Percentiles rank a stretch among this genome's conserved stretches.
phyloP scores from a whole-genome alignment of 2,113 vertebrate species.

The Tamias sibiricus region DNA sequence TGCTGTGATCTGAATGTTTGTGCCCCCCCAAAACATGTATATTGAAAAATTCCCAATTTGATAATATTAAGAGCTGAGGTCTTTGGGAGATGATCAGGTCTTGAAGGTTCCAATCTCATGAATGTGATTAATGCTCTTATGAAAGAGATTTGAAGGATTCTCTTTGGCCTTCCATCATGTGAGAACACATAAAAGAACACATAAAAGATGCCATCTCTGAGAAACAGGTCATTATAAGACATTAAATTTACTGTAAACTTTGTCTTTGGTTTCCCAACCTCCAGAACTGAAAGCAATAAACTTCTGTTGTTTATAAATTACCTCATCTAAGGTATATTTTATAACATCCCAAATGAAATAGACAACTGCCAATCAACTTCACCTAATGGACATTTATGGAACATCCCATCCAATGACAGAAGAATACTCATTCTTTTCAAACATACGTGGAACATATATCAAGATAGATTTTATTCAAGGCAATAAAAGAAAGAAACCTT shows the following conservation, averaged over 20 bases:
- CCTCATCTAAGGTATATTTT: not conserved
- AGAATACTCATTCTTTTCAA: not conserved
- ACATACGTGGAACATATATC: not conserved
- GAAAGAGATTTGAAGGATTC: not conserved
- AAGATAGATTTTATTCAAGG: not conserved
- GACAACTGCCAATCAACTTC: not conserved
- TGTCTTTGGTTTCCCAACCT: not conserved
- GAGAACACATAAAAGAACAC: not conserved
- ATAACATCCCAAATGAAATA: not conserved
- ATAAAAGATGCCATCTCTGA: not conserved
- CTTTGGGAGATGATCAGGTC: not conserved
- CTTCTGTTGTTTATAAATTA: not conserved
- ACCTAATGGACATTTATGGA: not conserved
- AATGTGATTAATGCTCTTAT: not conserved
- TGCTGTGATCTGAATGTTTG: not conserved
- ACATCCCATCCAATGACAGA: not conserved
- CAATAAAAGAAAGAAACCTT: slow-evolving; percentile 1
- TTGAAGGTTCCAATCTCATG: not conserved
- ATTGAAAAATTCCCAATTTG: not conserved
- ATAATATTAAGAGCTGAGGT: not conserved
- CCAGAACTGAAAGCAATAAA: not conserved
- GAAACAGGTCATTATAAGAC: not conserved
- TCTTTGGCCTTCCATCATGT: not conserved
- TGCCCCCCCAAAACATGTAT: not conserved
- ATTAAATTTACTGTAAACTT: not conserved